phyloP scores from a whole-genome alignment of 37 sponge, comb jelly and placozoan genomes.

The Beroe ovata region DNA sequence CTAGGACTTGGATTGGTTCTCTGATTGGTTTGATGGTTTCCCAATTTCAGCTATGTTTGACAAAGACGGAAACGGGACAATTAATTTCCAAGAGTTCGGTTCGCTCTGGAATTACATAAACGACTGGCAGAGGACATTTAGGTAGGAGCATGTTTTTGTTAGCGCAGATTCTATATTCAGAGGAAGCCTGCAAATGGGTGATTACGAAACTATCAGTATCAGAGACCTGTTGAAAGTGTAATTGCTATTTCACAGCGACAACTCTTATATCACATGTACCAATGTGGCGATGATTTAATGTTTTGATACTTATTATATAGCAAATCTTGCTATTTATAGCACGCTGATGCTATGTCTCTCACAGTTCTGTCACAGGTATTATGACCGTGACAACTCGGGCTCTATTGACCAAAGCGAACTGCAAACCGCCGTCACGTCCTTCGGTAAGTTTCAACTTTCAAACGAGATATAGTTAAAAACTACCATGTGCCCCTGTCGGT shows the following conservation, averaged over 20 bases:
- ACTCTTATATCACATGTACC: neutral
- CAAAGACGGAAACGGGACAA: slow-evolving; percentile 83
- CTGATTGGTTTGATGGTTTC: no score
- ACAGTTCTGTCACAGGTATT: slow-evolving; percentile 69
- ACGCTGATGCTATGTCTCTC: neutral
- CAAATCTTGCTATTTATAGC: neutral
- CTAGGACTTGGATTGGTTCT: no score
- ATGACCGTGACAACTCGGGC: slow-evolving; percentile 91
- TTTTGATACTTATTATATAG: neutral
- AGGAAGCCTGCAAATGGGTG: neutral
- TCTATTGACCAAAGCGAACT: slow-evolving; percentile 92
- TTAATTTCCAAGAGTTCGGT: slow-evolving; percentile 98
- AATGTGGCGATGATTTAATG: slow-evolving; percentile 36
- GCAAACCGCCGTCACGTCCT: slow-evolving; percentile 80
- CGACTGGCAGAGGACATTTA: slow-evolving; percentile 97
- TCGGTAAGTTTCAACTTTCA: slow-evolving; percentile 70
- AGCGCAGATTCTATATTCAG: no score
- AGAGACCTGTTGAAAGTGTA: neutral
- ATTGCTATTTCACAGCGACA: neutral
- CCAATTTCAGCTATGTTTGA: slow-evolving; percentile 87
- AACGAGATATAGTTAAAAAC: neutral
- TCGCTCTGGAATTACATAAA: slow-evolving; percentile 96
- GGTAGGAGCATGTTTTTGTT: slow-evolving; percentile 8
- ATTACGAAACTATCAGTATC: neutral
- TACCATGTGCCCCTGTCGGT: no score